Conservation (phyloP, 2,113 vertebrate genomes). For the Larimichthys polyactis region DNA sequence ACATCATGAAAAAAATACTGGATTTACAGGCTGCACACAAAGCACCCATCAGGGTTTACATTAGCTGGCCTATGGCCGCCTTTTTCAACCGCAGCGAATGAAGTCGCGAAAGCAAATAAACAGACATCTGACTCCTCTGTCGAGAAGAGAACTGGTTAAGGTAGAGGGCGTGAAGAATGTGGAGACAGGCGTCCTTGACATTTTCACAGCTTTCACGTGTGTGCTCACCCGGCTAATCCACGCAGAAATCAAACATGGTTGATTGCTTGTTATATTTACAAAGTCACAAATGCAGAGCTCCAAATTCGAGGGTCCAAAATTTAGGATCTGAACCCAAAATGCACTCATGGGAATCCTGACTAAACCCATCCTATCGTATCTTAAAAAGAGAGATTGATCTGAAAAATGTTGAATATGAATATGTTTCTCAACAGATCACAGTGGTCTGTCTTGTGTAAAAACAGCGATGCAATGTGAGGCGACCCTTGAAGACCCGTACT, state of each 20-base stretch:
- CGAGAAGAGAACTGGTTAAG: neutral
- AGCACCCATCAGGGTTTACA: no score
- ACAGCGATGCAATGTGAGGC: no score
- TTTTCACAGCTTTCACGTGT: constrained; percentile 24
- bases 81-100: neutral
- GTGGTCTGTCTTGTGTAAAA: neutral
- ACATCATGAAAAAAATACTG: neutral
- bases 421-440: neutral
- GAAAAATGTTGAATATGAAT: neutral
- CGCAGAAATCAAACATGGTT: neutral
- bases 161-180: neutral
- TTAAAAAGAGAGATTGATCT: neutral
- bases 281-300: neutral
- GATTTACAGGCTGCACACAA: neutral
- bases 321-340: neutral
- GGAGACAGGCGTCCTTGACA: neutral
- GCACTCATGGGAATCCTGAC: neutral
- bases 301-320: neutral
- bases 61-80: no score
- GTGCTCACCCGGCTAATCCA: neutral
- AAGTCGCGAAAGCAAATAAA: no score
- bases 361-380: neutral
- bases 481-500: neutral
- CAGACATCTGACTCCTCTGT: no score
- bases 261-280: neutral